These are phyloP conservation scores for Siderastrea siderea DNA, from an alignment of 92 coral and sea anemone genomes.

Conservation along the genomic window DNA sequence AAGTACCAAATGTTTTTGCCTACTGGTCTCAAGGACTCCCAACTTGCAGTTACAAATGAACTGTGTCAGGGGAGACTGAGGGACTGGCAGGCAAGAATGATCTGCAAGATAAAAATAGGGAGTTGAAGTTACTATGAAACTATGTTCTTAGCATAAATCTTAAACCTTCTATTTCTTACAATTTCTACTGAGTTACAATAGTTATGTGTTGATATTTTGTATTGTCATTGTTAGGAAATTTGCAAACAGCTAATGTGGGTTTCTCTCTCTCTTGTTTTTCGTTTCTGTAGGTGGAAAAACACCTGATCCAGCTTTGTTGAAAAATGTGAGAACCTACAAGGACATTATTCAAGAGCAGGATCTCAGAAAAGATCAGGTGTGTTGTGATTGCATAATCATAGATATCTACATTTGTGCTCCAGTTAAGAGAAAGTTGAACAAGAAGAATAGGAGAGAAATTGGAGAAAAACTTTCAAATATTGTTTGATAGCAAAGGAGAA, in stretches of 20 bases:
- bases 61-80: conserved; percentile 27
- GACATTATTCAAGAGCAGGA: conserved; percentile 92
- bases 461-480: too few relatives aligned
- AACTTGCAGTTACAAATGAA: conserved; percentile 47
- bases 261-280: conserved; percentile 55
- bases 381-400: neutral
- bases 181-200: conserved; percentile 1
- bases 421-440: too few relatives aligned
- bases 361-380: conserved; percentile 88
- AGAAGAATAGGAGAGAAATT: too few relatives aligned
- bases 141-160: neutral
- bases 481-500: too few relatives aligned
- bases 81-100: conserved; percentile 32
- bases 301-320: conserved; percentile 83
- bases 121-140: neutral
- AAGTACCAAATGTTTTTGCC: neutral
- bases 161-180: neutral
- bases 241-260: conserved; percentile 14
- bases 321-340: conserved; percentile 77
- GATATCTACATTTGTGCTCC: too few relatives aligned
- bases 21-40: conserved; percentile 28
- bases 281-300: conserved; percentile 93
- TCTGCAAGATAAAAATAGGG: neutral
- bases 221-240: neutral
- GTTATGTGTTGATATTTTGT: neutral